Base-by-base conservation (phyloP, 2,113 vertebrate species). In the Eretmochelys imbricata region DNA sequence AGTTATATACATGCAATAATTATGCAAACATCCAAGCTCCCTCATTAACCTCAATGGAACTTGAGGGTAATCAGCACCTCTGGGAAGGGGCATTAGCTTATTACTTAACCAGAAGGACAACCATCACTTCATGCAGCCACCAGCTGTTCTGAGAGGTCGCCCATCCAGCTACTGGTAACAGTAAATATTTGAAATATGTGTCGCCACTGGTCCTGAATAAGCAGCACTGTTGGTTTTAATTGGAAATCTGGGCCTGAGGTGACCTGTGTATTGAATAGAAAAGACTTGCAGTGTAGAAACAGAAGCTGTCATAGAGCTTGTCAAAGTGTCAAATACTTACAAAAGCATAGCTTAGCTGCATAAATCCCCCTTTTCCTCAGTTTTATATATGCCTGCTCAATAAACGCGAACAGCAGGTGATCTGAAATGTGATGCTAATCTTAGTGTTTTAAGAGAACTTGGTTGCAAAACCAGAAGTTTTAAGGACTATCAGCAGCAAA, bases 1-100 rank as follows among this genome's bases (percentile, higher is more conserved):
- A n/a, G 35, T 13, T 69, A n/a, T n/a, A 69, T 7, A 20, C 14
- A n/a, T 7, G 94, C 91, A 91, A 91, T 90, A 10, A 69, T 95
- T 84, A 78, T 80, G 25, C 79, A 76, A n/a, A 20, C 14, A 38
- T 38, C 65, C 35, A 38, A 69, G 8, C 65, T 10, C 35, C 65
- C 17, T 69, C 35, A 69, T n/a, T 69, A 69, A 38, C 65, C 35
- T 35, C 17, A 69, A 65, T 83, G 76, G 50, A 46, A 91, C 55
- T 54, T 84, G 90, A 90, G 25, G 82, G 91, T 94, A 85, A 94
- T 93, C 38, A 84, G 2, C 91, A 95, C 72, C 78, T 94, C 88
- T 72, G 94, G 94, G 89, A 31, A 87, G 10, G 55, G 89, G 48
- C 84, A 94, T 94, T 89, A 91, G 48, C 94, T 90, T 5, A 1